A percentile compares a stretch with the other conserved stretches of the same genome.
Evolutionary conservation across 2,797 vertebrate species (phyloP).

Genomic region (Anomalospiza imberbis): DNA sequence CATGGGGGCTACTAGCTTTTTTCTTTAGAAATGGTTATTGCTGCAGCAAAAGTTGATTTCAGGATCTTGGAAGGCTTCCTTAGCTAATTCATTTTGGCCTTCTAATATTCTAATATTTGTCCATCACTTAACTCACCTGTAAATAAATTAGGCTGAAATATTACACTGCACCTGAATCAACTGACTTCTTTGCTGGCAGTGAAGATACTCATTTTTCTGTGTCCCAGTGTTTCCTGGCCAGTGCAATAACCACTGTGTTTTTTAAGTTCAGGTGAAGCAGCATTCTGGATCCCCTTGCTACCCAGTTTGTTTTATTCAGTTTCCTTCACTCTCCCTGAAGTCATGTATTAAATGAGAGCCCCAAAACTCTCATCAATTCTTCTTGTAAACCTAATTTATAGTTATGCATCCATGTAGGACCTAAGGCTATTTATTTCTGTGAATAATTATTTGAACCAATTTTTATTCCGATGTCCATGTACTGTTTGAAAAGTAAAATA

Average conservation of each 20-base stretch:
- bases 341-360: neutral
- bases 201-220: neutral
- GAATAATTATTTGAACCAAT: neutral
- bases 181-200: neutral
- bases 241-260: neutral
- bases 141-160: neutral
- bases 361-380: neutral
- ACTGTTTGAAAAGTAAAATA: neutral
- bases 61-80: neutral
- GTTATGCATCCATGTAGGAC: neutral
- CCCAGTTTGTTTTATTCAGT: neutral
- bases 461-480: neutral
- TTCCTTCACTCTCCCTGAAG: neutral
- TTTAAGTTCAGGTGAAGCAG: neutral
- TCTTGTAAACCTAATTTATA: neutral
- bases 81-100: neutral
- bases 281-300: neutral
- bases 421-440: neutral
- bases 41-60: neutral
- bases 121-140: neutral
- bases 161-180: neutral
- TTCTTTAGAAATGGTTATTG: neutral
- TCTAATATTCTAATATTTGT: neutral
- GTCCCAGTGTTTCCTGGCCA: neutral
- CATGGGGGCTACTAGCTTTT: neutral